A percentile compares a stretch with the other conserved stretches of the same genome.
Conservation (phyloP, 2,888 invertebrate genomes). For the Ischnura elegans region DNA sequence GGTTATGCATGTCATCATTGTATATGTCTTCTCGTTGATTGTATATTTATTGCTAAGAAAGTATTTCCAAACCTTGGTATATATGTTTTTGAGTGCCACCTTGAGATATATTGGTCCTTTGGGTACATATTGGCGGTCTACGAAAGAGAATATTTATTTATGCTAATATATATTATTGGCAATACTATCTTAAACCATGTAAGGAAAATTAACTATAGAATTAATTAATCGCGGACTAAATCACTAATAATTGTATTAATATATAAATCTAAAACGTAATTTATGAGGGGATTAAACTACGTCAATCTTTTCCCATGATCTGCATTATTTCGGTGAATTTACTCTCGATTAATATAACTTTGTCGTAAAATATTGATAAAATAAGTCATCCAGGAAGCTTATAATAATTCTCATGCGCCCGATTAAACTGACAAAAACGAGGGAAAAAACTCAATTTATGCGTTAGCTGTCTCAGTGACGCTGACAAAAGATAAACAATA, state of each 20-base stretch:
- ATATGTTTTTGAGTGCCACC: background rate
- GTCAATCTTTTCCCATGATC: background rate
- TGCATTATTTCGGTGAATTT: constrained; percentile 30
- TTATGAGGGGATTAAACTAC: constrained; percentile 30
- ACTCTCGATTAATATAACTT: constrained; percentile 26
- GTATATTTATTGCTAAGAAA: background rate
- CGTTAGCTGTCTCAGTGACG: background rate
- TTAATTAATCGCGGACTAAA: constrained; percentile 32
- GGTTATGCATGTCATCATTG: background rate
- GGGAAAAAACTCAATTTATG: background rate
- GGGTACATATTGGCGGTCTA: background rate
- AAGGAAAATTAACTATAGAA: constrained; percentile 53
- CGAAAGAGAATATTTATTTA: constrained; percentile 1
- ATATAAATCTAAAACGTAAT: constrained; percentile 49
- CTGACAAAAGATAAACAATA: constrained; percentile 22
- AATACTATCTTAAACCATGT: constrained; percentile 8
- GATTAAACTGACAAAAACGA: constrained; percentile 13
- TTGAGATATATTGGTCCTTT: background rate
- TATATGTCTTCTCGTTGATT: background rate
- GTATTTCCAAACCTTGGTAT: background rate
- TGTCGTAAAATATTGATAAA: constrained; percentile 46
- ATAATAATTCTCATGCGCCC: constrained; percentile 18
- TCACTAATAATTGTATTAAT: constrained; percentile 29
- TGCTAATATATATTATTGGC: background rate
- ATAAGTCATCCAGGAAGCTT: constrained; percentile 30